These are phyloP conservation scores for Cordilura impudica DNA, from an alignment of 2,888 invertebrate species.

Conservation along the genomic window DNA sequence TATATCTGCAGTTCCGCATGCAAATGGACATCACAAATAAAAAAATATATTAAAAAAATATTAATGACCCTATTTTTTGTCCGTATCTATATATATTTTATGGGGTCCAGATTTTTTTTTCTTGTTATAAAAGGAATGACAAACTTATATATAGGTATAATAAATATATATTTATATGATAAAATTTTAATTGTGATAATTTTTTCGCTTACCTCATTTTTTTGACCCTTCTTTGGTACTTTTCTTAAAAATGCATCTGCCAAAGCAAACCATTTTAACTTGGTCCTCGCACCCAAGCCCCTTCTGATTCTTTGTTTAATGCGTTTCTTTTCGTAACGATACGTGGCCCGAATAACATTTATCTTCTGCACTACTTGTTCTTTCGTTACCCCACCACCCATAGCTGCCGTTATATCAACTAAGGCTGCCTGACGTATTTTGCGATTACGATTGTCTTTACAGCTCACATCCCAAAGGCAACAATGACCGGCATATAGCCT, in stretches of 20 bases:
- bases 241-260: constrained; percentile 67
- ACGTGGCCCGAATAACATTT: constrained; percentile 66
- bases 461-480: constrained; percentile 66
- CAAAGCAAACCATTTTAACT: constrained; percentile 68
- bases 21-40: too few relatives aligned
- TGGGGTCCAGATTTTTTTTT: too few relatives aligned
- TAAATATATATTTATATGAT: too few relatives aligned
- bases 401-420: constrained; percentile 66
- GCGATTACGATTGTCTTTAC: constrained; percentile 65
- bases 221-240: constrained; percentile 62
- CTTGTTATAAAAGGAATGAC: too few relatives aligned
- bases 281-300: constrained; percentile 66
- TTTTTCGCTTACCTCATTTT: constrained; percentile 24
- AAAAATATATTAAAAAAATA: too few relatives aligned
- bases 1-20: too few relatives aligned
- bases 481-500: constrained; percentile 67
- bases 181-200: too few relatives aligned
- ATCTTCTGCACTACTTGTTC: constrained; percentile 67
- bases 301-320: constrained; percentile 67
- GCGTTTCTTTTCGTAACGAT: constrained; percentile 68
- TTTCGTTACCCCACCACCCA: constrained; percentile 63
- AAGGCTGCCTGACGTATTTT: constrained; percentile 67
- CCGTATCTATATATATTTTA: too few relatives aligned
- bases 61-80: too few relatives aligned
- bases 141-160: too few relatives aligned